Base-by-base conservation (phyloP, 2,797 vertebrate genomes). In the Nasua narica region DNA sequence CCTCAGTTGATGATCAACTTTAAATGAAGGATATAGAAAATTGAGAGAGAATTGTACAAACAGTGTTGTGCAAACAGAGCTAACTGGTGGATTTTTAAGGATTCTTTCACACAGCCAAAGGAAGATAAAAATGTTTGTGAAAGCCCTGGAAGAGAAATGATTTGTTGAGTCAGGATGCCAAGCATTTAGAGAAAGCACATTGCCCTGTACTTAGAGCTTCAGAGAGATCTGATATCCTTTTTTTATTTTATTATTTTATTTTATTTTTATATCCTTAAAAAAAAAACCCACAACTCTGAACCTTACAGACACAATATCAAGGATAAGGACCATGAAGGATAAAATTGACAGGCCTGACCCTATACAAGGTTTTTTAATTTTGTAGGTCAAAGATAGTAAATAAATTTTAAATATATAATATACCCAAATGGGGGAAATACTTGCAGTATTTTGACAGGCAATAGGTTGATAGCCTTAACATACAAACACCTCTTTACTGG, bases 81-180 rank as follows among this genome's bases (percentile, higher is more conserved):
- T 67, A 46, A 12, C 54, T 40, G 15, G n/a, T 16, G 16, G 72
- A 86, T 72, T 77, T 93, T 93, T 78, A 91, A 72, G 23, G 35
- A 67, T 54, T 60, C 48, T 84, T 95, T 85, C 65, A 82, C 54
- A 50, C 16, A 84, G 21, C 37, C 58, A 85, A 85, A 85, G 23
- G 18, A 54, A 52, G 88, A 85, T 60, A 69, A 62, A 84, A 87
- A 85, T 81, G 37, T 23, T 58, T 82, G 40, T 79, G n/a, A 78
- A 96, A 84, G 77, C 46, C 46, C 60, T 87, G 27, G 15, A 90
- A 92, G 54, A 92, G 15, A 94, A 96, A 87, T 83, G 43, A 79
- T 78, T 76, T 81, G 40, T 8, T 67, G 18, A 87, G 77, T 29
- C 81, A 74, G 90, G 40, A 18, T 23, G 54, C 32, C 82, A 40